phyloP scores from a whole-genome alignment of 1,140 invertebrate species.

The Brachionus manjavacas region DNA sequence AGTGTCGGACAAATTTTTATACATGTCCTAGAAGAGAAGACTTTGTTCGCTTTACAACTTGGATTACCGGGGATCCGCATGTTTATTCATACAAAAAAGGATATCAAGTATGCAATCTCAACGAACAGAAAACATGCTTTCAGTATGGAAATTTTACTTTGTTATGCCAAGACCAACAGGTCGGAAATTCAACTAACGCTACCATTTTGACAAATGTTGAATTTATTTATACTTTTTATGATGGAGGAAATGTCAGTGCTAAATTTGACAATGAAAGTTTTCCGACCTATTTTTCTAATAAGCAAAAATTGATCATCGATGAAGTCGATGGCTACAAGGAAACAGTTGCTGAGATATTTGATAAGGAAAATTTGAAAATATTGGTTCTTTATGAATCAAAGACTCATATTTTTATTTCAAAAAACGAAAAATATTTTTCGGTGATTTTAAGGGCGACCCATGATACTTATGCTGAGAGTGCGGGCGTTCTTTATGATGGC shows the following conservation, averaged over 20 bases:
- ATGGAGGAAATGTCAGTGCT: neutral
- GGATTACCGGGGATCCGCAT: conserved; percentile 25
- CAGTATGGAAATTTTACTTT: neutral
- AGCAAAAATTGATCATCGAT: neutral
- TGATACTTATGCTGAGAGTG: neutral
- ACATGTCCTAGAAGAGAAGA: neutral
- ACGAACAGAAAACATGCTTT: neutral
- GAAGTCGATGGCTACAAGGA: neutral
- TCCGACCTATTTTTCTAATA: neutral
- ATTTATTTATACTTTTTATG: neutral
- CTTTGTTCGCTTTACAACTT: neutral
- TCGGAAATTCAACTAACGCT: neutral
- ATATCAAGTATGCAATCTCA: neutral
- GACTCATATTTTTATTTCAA: neutral
- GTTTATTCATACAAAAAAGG: neutral
- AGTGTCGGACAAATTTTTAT: neutral
- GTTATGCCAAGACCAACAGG: neutral
- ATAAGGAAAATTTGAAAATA: neutral
- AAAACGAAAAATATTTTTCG: neutral
- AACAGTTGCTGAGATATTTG: neutral
- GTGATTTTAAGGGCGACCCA: neutral
- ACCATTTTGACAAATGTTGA: neutral
- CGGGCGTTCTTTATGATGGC: neutral
- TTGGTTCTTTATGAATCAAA: neutral
- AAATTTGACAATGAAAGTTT: neutral